Conservation (phyloP, 1,140 invertebrate genomes). For the Coelopa frigida region DNA sequence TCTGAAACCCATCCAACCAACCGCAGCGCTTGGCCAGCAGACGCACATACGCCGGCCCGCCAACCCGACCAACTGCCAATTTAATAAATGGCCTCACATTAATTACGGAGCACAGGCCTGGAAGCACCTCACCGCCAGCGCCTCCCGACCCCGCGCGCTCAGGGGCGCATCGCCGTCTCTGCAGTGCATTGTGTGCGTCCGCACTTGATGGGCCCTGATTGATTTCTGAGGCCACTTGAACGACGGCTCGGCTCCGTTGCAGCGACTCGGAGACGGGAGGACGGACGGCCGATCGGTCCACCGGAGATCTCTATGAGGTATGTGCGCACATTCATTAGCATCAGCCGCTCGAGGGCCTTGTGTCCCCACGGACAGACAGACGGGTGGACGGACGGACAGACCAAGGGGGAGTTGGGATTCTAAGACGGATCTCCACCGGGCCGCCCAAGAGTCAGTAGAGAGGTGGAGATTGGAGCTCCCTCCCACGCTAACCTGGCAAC, state of each 20-base stretch:
- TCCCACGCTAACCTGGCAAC: too few relatives aligned
- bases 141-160: conserved; percentile 2
- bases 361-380: too few relatives aligned
- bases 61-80: conserved; percentile 39
- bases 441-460: too few relatives aligned
- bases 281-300: too few relatives aligned
- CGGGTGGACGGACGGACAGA: too few relatives aligned
- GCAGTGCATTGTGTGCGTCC: not conserved
- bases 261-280: too few relatives aligned
- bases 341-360: too few relatives aligned
- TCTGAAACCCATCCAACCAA: not conserved
- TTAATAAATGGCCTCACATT: conserved; percentile 43
- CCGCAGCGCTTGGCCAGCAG: not conserved
- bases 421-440: too few relatives aligned
- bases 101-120: conserved; percentile 27
- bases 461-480: too few relatives aligned
- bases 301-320: too few relatives aligned
- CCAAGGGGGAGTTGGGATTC: too few relatives aligned
- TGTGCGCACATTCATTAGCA: too few relatives aligned
- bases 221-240: conserved; percentile 41
- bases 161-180: not conserved
- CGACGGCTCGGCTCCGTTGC: conserved; percentile 29
- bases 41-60: not conserved
- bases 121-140: not conserved
- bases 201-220: conserved; percentile 39